Evolutionary conservation across 2,888 invertebrate genomes (phyloP).

Genomic region (Drosophila anceps): DNA sequence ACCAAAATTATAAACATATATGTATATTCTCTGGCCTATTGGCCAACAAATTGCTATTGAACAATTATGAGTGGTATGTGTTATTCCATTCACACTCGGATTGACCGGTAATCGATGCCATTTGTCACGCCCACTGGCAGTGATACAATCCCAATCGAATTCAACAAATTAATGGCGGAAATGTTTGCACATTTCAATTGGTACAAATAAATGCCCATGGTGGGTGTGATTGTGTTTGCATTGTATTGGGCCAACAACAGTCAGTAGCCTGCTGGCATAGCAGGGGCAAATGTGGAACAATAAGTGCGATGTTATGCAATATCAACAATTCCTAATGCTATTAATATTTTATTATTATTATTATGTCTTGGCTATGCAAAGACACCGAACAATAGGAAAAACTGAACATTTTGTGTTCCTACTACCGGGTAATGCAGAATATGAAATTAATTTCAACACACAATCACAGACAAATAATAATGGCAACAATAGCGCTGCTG

Average conservation of each 20-base stretch:
- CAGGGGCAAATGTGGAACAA: constrained; percentile 44
- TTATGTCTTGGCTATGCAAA: constrained; percentile 58
- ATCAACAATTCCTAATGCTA: constrained; percentile 64
- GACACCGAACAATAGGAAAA: constrained; percentile 56
- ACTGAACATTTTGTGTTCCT: constrained; percentile 45
- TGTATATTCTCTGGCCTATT: too few relatives aligned
- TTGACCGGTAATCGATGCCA: constrained; percentile 45
- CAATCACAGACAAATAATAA: constrained; percentile 39
- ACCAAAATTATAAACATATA: neutral
- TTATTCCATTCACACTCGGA: constrained; percentile 10
- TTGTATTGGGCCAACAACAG: constrained; percentile 32
- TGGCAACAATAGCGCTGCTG: constrained; percentile 33
- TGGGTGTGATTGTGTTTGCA: constrained; percentile 4
- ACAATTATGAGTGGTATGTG: neutral
- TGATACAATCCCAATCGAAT: constrained; percentile 57
- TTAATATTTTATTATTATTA: constrained; percentile 75
- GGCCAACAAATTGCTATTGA: neutral
- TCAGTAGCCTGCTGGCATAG: constrained; percentile 32
- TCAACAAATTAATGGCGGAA: constrained; percentile 65
- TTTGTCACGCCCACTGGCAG: constrained; percentile 21
- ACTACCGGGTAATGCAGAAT: constrained; percentile 60
- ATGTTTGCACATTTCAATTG: constrained; percentile 62
- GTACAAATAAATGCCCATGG: neutral
- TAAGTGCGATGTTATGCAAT: constrained; percentile 39
- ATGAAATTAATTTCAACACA: constrained; percentile 48